These are phyloP conservation scores for Melinopterus prodromus DNA, from an alignment of 2,888 invertebrate species.

Conservation along the genomic window DNA sequence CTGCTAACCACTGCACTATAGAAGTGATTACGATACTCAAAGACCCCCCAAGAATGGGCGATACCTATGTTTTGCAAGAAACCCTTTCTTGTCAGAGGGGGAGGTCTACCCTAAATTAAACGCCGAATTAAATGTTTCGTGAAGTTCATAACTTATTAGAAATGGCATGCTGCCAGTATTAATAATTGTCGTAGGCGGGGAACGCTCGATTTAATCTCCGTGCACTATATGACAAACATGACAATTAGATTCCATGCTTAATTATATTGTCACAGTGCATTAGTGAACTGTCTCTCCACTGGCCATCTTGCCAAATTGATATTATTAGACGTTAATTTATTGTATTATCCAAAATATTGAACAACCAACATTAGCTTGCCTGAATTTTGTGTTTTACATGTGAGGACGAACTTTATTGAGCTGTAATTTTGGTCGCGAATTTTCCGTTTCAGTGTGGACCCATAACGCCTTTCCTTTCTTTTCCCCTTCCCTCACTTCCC, in stretches of 20 bases:
- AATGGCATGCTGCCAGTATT: neutral
- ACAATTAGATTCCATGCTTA: neutral
- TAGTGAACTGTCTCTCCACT: neutral
- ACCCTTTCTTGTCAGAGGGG: conserved; percentile 4
- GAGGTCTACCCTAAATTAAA: neutral
- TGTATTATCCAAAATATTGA: no score
- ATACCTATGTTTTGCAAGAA: neutral
- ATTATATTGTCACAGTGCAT: neutral
- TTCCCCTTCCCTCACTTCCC: no score
- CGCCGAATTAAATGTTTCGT: neutral
- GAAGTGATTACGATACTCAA: neutral
- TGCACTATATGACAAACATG: neutral
- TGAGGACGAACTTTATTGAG: no score
- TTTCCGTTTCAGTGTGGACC: no score
- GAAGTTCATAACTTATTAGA: neutral
- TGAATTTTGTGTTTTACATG: no score
- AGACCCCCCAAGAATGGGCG: neutral
- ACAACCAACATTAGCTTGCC: no score
- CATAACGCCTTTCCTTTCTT: no score
- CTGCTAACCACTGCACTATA: no score
- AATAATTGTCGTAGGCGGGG: neutral
- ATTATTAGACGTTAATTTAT: no score
- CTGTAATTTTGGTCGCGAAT: no score
- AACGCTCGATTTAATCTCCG: neutral
- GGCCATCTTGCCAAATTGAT: no score